Evolutionary conservation across 2,888 invertebrate genomes (phyloP), one percentile per base, ranked within the genome.

Genomic region (Drosophila barbarae): DNA sequence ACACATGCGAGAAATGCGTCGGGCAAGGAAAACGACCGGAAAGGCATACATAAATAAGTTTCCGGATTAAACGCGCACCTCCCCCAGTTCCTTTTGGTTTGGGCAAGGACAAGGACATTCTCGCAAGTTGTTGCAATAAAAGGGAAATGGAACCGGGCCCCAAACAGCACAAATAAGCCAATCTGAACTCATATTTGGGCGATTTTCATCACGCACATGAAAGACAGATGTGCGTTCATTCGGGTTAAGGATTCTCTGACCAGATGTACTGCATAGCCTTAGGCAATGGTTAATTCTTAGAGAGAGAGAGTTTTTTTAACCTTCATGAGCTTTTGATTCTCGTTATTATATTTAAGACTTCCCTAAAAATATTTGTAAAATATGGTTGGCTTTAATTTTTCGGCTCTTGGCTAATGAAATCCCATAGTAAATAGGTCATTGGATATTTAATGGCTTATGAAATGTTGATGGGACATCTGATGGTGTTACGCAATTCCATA

Each of bases 1-100:
- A 74, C 71, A 72, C 68, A 77, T 73, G 77, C 75, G 69, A 83
- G 70, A 77, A 77, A 83, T 85, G 81, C 84, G 84, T 75, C 63
- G 69, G 66, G 65, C 73, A 73, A 72, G 69, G 64, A 78, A 71
- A 80, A 85, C 78, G 81, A 80, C 85, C 73, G 84, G 84, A 85
- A 79, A 83, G 53, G 67, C 85, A 77, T 84, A 79, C 73, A 80
- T 85, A 85, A 80, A 85, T 85, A 81, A 81, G 82, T 85, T 79
- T 81, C 72, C 78, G 85, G 80, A 81, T 85, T 85, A 81, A 79
- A 64, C 75, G 65, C 75, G 74, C 80, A 70, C 77, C 78, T 68
- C 72, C 71, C 47, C 54, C 56, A 49, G 47, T 34, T 38, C 26
- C 41, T 53, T 49, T 49, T 35, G 39, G 15, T 69, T 26, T 42